These are phyloP conservation scores for Myotis pilosus DNA, from an alignment of 2,797 vertebrate genomes.

Conservation along the genomic window DNA sequence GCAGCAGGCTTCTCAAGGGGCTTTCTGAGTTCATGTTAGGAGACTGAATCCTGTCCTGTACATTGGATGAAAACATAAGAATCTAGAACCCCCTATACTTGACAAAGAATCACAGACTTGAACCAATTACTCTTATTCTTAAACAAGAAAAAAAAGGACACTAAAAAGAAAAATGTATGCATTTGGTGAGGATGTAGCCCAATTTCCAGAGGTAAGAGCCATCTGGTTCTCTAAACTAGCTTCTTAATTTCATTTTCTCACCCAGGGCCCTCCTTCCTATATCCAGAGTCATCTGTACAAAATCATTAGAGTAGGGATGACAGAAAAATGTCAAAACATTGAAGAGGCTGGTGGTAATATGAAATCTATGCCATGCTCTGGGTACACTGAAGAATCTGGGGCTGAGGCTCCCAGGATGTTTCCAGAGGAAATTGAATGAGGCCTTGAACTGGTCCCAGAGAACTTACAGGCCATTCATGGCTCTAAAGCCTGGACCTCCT, in stretches of 20 bases:
- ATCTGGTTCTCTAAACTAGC: not conserved
- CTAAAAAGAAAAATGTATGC: not conserved
- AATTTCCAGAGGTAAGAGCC: not conserved
- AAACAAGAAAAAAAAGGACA: not conserved
- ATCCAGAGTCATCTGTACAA: not conserved
- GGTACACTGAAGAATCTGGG: not conserved
- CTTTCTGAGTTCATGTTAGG: constrained; percentile 10
- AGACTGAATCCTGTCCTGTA: constrained; percentile 3
- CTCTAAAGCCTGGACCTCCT: not conserved
- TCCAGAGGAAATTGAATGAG: not conserved
- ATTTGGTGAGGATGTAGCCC: not conserved
- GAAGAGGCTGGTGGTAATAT: not conserved
- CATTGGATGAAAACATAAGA: constrained; percentile 54
- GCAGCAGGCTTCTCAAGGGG: not conserved
- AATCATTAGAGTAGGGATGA: not conserved
- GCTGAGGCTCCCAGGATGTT: not conserved
- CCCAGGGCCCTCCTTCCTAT: not conserved
- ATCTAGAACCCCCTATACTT: not conserved
- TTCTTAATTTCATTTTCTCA: constrained; percentile 26
- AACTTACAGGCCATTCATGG: not conserved
- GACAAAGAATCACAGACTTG: not conserved
- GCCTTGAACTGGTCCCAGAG: not conserved
- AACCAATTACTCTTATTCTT: not conserved
- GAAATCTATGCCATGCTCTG: not conserved
- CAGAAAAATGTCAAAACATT: not conserved